Evolutionary conservation across 2,888 invertebrate species (phyloP).

Genomic region (Drosophila borealis): DNA sequence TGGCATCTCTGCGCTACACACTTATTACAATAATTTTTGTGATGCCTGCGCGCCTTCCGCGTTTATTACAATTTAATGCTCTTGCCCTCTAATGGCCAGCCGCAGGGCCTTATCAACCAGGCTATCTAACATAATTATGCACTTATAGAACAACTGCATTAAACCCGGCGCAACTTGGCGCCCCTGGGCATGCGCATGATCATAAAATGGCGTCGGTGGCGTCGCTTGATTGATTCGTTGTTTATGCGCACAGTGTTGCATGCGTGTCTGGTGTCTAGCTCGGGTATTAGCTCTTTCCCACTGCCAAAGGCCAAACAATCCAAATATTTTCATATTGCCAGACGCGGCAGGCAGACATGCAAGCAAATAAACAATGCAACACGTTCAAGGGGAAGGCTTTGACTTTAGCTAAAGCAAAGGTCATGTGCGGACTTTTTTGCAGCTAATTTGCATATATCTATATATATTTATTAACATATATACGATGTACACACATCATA

Average conservation of each 20-base stretch:
- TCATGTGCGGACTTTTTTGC: slow-evolving; percentile 60
- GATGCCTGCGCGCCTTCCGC: slow-evolving; percentile 54
- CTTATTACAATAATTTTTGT: slow-evolving; percentile 47
- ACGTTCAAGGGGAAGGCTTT: slow-evolving; percentile 70
- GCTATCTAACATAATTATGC: slow-evolving; percentile 66
- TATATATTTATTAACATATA: background rate
- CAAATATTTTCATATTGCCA: slow-evolving; percentile 61
- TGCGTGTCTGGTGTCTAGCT: slow-evolving; percentile 50
- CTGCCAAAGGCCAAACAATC: slow-evolving; percentile 63
- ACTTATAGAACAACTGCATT: slow-evolving; percentile 35
- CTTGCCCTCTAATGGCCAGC: slow-evolving; percentile 60
- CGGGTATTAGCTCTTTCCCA: slow-evolving; percentile 37
- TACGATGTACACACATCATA: slow-evolving; percentile 18
- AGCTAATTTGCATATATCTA: slow-evolving; percentile 6
- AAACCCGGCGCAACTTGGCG: slow-evolving; percentile 24
- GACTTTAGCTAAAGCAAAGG: slow-evolving; percentile 39
- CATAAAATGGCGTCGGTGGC: slow-evolving; percentile 30
- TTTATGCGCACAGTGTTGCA: slow-evolving; percentile 46
- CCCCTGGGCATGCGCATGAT: slow-evolving; percentile 25
- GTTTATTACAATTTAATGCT: slow-evolving; percentile 65
- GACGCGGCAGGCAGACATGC: slow-evolving; percentile 50
- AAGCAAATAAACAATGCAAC: slow-evolving; percentile 63
- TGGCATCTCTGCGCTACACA: slow-evolving; percentile 19
- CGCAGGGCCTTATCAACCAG: slow-evolving; percentile 32
- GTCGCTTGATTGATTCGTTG: slow-evolving; percentile 58